A percentile compares a stretch with the other conserved stretches of the same genome.
Conservation (phyloP, 2,797 vertebrate genomes). For the Nyctibius grandis region DNA sequence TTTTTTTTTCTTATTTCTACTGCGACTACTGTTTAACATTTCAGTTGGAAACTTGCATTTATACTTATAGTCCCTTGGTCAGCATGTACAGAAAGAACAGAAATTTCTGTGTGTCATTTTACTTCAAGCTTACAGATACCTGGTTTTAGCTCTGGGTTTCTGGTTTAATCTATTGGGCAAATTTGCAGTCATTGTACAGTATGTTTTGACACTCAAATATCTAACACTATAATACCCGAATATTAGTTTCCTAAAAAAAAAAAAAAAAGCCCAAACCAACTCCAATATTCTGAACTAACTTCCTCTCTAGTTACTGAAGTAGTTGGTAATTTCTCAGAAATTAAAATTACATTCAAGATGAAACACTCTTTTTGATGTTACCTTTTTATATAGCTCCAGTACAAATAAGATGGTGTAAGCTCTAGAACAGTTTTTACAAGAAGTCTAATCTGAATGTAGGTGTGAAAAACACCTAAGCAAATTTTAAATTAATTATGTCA, state of each 20-base stretch:
- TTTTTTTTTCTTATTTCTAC: neutral
- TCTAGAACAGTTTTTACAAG: neutral
- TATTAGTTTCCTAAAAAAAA: neutral
- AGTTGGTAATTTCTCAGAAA: neutral
- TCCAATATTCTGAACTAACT: neutral
- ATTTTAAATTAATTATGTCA: neutral
- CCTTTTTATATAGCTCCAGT: neutral
- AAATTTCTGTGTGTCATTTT: neutral
- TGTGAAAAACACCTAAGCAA: neutral
- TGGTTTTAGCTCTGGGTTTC: neutral
- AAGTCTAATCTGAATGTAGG: neutral
- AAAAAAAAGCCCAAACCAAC: neutral
- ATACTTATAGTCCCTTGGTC: neutral
- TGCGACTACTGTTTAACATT: neutral
- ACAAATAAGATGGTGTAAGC: neutral
- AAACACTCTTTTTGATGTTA: neutral
- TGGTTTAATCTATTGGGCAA: neutral
- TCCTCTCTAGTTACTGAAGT: neutral
- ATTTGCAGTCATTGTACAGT: neutral
- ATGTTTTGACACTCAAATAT: neutral
- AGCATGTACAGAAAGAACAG: neutral
- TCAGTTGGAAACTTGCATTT: neutral
- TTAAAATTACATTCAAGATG: neutral
- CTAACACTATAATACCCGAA: neutral
- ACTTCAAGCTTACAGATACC: neutral